Percentiles rank a stretch among this genome's conserved stretches.
phyloP scores from a whole-genome alignment of 1,140 invertebrate species.

The Linepithema humile region DNA sequence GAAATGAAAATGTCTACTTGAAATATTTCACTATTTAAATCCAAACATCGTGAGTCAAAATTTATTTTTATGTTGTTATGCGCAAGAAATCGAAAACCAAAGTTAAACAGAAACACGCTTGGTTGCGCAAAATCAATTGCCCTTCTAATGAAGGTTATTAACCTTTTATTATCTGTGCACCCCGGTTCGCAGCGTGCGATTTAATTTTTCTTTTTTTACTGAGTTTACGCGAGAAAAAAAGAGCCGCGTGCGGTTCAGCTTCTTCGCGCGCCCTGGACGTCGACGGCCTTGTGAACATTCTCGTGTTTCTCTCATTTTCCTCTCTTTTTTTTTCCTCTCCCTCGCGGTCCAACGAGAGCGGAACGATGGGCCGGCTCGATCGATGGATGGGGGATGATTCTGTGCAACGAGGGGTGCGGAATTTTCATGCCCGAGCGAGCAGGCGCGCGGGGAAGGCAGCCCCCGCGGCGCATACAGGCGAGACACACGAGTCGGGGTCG shows the following conservation, averaged over 20 bases:
- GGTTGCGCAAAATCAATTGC: slow-evolving; percentile 45
- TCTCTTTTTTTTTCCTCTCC: background rate
- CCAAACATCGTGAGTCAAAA: background rate
- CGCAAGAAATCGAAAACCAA: background rate
- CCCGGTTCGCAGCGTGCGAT: slow-evolving; percentile 29
- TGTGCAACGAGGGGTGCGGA: slow-evolving; percentile 74
- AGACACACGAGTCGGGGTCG: slow-evolving; percentile 64
- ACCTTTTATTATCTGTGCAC: slow-evolving; percentile 18
- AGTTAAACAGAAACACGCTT: slow-evolving; percentile 13
- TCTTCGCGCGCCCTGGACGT: slow-evolving; percentile 31
- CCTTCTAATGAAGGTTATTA: slow-evolving; percentile 48
- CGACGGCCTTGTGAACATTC: slow-evolving; percentile 13
- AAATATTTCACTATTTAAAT: background rate
- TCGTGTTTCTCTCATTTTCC: slow-evolving; percentile 16
- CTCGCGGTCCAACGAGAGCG: slow-evolving; percentile 54
- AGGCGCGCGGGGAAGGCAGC: slow-evolving; percentile 53
- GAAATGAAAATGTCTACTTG: background rate
- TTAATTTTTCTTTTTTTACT: slow-evolving; percentile 12
- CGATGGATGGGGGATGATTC: slow-evolving; percentile 68
- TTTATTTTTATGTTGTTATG: background rate
- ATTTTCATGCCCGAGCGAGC: slow-evolving; percentile 74
- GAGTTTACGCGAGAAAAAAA: slow-evolving; percentile 24
- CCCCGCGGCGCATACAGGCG: slow-evolving; percentile 61
- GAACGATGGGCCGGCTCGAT: slow-evolving; percentile 65
- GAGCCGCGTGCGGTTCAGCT: background rate